A percentile compares a stretch with the other conserved stretches of the same genome.
Evolutionary conservation across 2,113 vertebrate species (phyloP).

Genomic region (Grantiella picta): DNA sequence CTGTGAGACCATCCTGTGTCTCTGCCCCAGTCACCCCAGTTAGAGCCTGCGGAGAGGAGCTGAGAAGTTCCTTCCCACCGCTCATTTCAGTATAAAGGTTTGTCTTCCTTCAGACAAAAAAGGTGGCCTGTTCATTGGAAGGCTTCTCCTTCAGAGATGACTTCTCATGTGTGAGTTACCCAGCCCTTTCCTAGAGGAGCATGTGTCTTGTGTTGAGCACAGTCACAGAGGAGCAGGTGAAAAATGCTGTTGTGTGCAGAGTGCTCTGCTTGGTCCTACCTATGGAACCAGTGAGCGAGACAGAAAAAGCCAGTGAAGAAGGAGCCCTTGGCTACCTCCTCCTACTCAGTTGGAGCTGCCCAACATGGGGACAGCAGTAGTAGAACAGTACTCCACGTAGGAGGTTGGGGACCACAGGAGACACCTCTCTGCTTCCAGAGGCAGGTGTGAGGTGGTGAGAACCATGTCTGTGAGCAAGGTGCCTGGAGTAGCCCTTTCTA

Average conservation of each 20-base stretch:
- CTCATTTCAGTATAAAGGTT: too few relatives aligned
- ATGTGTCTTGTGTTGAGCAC: rapidly evolving
- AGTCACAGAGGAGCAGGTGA: neutral
- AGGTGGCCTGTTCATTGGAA: neutral
- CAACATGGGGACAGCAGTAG: rapidly evolving
- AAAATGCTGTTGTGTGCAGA: neutral
- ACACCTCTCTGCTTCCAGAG: neutral
- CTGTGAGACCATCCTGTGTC: rapidly evolving
- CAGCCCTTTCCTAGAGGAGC: neutral
- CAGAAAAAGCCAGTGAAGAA: too few relatives aligned
- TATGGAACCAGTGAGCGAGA: neutral
- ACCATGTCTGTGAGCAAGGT: rapidly evolving
- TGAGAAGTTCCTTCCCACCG: neutral
- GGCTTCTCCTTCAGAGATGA: neutral
- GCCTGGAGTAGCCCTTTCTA: neutral
- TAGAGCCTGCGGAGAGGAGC: neutral
- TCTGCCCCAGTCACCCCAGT: rapidly evolving
- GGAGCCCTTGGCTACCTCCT: rapidly evolving
- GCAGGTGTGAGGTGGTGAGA: neutral
- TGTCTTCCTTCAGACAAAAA: neutral
- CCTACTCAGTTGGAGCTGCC: neutral
- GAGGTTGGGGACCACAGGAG: neutral
- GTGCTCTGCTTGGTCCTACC: neutral
- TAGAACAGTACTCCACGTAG: neutral
- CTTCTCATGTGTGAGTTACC: neutral